A percentile compares a stretch with the other conserved stretches of the same genome.
phyloP scores from a whole-genome alignment of 37 sponge, comb jelly and placozoan genomes.

The Halichondria panicea region DNA sequence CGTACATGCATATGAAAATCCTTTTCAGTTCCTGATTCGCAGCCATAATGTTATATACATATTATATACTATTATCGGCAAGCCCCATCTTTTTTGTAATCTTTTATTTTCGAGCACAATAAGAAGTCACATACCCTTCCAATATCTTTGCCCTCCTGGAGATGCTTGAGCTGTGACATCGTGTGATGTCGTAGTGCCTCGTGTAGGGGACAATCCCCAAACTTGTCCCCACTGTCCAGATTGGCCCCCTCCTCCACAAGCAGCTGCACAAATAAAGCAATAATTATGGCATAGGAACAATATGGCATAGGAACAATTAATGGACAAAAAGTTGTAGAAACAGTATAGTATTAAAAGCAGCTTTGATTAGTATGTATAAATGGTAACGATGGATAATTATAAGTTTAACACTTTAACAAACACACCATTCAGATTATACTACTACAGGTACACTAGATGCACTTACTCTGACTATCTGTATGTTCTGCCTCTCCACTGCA shows the following conservation, averaged over 20 bases:
- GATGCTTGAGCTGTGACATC: conserved; percentile 66
- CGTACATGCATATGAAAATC: too few relatives aligned
- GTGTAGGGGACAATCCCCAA: conserved; percentile 79
- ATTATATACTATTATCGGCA: background rate
- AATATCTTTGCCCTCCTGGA: conserved; percentile 61
- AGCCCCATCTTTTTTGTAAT: background rate
- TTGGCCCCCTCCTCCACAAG: conserved; percentile 74
- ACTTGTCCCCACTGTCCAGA: conserved; percentile 65
- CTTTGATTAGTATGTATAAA: too few relatives aligned
- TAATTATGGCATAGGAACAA: background rate
- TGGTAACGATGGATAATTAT: too few relatives aligned
- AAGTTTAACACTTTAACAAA: too few relatives aligned
- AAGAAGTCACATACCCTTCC: conserved; percentile 39
- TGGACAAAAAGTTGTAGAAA: too few relatives aligned
- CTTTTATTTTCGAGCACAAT: too few relatives aligned
- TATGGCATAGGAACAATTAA: background rate
- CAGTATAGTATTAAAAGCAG: too few relatives aligned
- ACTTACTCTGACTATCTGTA: conserved; percentile 78
- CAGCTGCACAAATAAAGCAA: conserved; percentile 40
- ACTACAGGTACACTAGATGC: too few relatives aligned
- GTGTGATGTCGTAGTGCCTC: conserved; percentile 78
- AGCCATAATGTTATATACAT: conserved; percentile 9
- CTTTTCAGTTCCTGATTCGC: conserved; percentile 51
- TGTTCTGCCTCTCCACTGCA: conserved; percentile 83
- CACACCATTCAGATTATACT: background rate